phyloP scores from a whole-genome alignment of 2,888 invertebrate species.

The Rhimphoctona megacephalus region DNA sequence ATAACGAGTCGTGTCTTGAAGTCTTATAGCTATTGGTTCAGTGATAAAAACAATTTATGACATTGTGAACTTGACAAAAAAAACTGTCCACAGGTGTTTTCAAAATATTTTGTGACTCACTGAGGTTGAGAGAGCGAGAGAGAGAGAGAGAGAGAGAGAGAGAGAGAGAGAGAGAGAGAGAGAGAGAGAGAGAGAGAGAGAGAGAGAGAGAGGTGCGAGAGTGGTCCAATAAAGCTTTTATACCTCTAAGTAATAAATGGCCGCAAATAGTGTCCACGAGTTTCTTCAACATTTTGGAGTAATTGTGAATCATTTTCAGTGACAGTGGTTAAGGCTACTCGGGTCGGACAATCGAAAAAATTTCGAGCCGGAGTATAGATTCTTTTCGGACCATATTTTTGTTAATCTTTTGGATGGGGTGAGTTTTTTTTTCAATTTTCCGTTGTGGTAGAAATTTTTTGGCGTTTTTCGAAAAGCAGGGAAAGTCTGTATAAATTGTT shows the following conservation, averaged over 20 bases:
- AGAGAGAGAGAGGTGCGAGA: too few species aligned
- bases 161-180: too few species aligned
- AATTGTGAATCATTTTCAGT: neutral
- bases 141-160: too few species aligned
- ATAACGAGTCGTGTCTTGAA: neutral
- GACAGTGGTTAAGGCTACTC: neutral
- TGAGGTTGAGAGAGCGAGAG: too few species aligned
- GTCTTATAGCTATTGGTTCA: constrained; percentile 9
- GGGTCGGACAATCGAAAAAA: neutral
- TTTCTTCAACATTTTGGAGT: neutral
- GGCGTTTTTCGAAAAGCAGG: too few species aligned
- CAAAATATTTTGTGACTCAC: neutral
- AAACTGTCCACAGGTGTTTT: neutral
- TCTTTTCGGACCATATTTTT: neutral
- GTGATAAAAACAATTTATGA: neutral
- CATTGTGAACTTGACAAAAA: constrained; percentile 2
- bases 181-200: too few species aligned
- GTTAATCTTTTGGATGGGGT: neutral
- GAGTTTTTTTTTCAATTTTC: neutral
- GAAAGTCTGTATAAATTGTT: too few species aligned
- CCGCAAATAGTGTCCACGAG: neutral
- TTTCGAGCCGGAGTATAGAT: neutral
- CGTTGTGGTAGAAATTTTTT: neutral
- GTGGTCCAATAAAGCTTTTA: neutral
- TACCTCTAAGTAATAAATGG: neutral